Evolutionary conservation across 2,113 vertebrate genomes (phyloP).

Genomic region (Gambusia holbrooki): DNA sequence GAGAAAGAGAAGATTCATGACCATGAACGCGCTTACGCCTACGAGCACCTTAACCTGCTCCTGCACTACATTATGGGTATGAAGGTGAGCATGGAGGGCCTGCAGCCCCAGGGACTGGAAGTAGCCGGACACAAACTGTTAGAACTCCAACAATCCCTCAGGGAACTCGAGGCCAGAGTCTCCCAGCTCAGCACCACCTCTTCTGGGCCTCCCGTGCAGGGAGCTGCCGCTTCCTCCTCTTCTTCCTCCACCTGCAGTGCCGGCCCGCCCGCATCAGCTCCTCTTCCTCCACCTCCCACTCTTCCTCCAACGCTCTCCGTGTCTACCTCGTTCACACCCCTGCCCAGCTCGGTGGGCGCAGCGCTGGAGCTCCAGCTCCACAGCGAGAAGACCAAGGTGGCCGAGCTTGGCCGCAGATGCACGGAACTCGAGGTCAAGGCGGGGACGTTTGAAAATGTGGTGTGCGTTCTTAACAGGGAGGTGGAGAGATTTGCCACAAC

Average conservation of each 20-base stretch:
- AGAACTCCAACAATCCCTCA: conserved; percentile 78
- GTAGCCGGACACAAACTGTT: conserved; percentile 79
- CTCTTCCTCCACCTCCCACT: conserved; percentile 61
- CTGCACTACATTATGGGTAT: conserved; percentile 85
- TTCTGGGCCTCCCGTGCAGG: conserved; percentile 76
- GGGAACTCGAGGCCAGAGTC: conserved; percentile 78
- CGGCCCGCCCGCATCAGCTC: conserved; percentile 48
- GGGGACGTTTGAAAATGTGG: conserved; percentile 93
- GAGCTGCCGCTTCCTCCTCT: conserved; percentile 67
- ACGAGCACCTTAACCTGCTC: conserved; percentile 89
- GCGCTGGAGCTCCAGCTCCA: conserved; percentile 79
- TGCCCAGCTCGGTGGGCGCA: conserved; percentile 79
- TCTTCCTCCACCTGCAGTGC: conserved; percentile 67
- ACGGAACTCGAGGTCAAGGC: conserved; percentile 88
- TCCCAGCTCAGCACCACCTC: conserved; percentile 70
- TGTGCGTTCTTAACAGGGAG: conserved; percentile 94
- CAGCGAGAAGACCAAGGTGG: conserved; percentile 73
- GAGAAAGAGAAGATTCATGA: conserved; percentile 86
- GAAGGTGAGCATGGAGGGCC: conserved; percentile 81
- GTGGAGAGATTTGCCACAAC: conserved; percentile 89
- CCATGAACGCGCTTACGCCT: conserved; percentile 84
- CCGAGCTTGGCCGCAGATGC: conserved; percentile 81
- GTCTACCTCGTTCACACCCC: conserved; percentile 79
- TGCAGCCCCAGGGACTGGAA: conserved; percentile 81
- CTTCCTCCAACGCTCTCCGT: conserved; percentile 72